A percentile compares a stretch with the other conserved stretches of the same genome.
phyloP scores from a whole-genome alignment of 1,140 invertebrate genomes.

The Chelonus insularis region DNA sequence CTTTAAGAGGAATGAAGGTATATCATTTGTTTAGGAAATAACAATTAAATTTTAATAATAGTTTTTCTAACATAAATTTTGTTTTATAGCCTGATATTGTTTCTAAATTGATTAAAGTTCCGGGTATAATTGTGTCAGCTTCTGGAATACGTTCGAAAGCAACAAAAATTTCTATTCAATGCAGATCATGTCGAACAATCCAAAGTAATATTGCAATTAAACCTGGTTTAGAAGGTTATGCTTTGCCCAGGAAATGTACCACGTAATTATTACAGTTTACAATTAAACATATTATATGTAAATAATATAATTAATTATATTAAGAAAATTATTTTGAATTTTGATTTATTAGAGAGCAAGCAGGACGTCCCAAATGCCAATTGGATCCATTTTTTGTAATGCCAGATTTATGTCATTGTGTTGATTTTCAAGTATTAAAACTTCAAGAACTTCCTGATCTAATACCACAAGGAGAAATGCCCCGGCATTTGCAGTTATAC shows the following conservation, averaged over 20 bases:
- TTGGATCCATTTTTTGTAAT: conserved; percentile 97
- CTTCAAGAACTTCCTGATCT: conserved; percentile 96
- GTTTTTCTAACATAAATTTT: conserved; percentile 10
- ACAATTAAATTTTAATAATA: no score
- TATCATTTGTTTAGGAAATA: conserved; percentile 31
- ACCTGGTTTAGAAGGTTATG: conserved; percentile 95
- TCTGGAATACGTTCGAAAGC: conserved; percentile 95
- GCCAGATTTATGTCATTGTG: conserved; percentile 96
- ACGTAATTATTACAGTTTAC: conserved; percentile 67
- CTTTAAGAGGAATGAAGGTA: conserved; percentile 87
- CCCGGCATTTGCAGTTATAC: conserved; percentile 93
- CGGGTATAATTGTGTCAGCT: conserved; percentile 94
- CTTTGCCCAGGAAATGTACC: conserved; percentile 93
- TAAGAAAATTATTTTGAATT: not conserved
- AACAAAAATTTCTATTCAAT: conserved; percentile 93
- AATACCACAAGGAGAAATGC: conserved; percentile 98
- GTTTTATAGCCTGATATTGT: conserved; percentile 82
- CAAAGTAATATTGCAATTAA: conserved; percentile 90
- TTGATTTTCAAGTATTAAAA: conserved; percentile 91
- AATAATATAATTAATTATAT: conserved; percentile 11
- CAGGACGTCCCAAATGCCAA: conserved; percentile 88
- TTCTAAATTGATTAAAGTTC: conserved; percentile 90
- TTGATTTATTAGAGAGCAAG: conserved; percentile 73
- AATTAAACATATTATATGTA: conserved; percentile 17
- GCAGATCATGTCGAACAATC: conserved; percentile 87